Conservation (phyloP, 2,888 invertebrate genomes). For the Hyposoter dolosus region DNA sequence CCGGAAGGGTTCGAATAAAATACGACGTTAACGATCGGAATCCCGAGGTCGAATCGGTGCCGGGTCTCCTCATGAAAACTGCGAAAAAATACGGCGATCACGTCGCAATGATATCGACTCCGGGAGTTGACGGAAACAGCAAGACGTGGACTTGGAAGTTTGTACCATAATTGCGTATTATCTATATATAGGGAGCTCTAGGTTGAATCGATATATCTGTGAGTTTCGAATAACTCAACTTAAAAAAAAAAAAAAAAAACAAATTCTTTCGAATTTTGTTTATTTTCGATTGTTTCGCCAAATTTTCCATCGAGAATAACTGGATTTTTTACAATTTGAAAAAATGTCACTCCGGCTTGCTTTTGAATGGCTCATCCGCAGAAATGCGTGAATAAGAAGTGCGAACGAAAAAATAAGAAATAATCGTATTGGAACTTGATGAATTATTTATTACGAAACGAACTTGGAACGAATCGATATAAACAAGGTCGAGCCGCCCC, state of each 20-base stretch:
- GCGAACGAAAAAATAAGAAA: neutral
- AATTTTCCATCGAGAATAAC: neutral
- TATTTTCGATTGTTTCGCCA: neutral
- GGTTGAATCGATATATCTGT: neutral
- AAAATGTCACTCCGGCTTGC: neutral
- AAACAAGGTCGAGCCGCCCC: conserved; percentile 6
- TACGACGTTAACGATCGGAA: conserved; percentile 83
- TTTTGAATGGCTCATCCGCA: neutral
- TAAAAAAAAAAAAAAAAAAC: neutral
- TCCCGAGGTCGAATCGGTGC: conserved; percentile 89
- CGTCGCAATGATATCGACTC: conserved; percentile 89
- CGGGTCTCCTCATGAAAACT: conserved; percentile 88
- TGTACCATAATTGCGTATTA: conserved; percentile 75
- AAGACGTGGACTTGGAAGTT: conserved; percentile 90
- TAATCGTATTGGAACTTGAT: conserved; percentile 11
- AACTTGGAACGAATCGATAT: conserved; percentile 42
- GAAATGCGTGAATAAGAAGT: neutral
- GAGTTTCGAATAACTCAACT: neutral
- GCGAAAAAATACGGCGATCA: conserved; percentile 89
- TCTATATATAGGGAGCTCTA: neutral
- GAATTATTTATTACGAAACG: conserved; percentile 46
- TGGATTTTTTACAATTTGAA: neutral
- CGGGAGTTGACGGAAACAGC: conserved; percentile 87
- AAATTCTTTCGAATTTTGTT: neutral
- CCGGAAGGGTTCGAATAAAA: conserved; percentile 89